Evolutionary conservation across 2,797 vertebrate species (phyloP), one percentile per base, ranked within the genome.

Genomic region (Rhinella marina): DNA sequence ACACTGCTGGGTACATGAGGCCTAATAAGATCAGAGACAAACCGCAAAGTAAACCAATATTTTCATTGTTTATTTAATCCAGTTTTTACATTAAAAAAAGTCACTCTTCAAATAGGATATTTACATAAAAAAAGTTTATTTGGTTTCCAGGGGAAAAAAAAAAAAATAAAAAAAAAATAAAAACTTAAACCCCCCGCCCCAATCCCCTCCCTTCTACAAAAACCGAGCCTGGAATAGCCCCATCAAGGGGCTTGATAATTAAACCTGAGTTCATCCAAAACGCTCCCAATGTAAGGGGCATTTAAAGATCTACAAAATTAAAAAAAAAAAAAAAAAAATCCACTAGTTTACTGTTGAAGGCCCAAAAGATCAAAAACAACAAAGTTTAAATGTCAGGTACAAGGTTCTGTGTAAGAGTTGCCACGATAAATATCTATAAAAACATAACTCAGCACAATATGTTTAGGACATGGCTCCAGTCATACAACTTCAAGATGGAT

Each of bases 111-210:
- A 84, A 86, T 66, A 91, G 87, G 91, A 59, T 93, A 95, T 95
- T 81, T 95, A 95, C 94, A 95, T 92, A 93, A 91, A 21, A n/a
- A n/a, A 77, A 89, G 72, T 27, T 82, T 8, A 64, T 86, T 0
- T 13, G 0, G 7, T 77, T 52, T 50, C 21, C 5, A 25, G 23
- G 23, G 12, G 25, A 50, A 77, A 50, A 50, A 23, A 73, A n/a
- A n/a, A n/a, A n/a, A n/a, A n/a, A n/a, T n/a, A n/a, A n/a, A n/a
- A n/a, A n/a, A n/a, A n/a, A n/a, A n/a, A n/a, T n/a, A n/a, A n/a
- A n/a, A n/a, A n/a, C n/a, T 73, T 54, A 25, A 77, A 6, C 41
- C 41, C 41, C 41, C 48, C 48, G 50, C 7, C 72, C 54, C n/a
- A n/a, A n/a, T n/a, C 23, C 70, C 16, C 14, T 9, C 25, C 1